Percentiles rank a stretch among this genome's conserved stretches.
These are phyloP conservation scores for Cololabis saira DNA, from an alignment of 2,113 vertebrate genomes.

Conservation along the genomic window DNA sequence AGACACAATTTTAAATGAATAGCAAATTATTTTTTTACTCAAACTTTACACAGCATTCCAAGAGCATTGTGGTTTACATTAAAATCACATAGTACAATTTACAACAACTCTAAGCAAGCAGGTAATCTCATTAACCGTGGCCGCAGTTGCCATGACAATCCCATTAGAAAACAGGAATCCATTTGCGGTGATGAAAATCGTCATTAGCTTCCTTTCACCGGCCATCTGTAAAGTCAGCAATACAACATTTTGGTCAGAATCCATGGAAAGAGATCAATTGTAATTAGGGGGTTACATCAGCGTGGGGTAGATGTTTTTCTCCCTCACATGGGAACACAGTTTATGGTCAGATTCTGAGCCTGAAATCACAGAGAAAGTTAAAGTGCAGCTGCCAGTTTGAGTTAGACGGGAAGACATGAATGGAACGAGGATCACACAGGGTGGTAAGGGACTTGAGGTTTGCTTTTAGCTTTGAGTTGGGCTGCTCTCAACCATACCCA, in stretches of 20 bases:
- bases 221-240: conserved; percentile 38
- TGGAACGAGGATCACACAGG: conserved; percentile 52
- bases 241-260: conserved; percentile 48
- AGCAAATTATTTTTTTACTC: background rate
- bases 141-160: conserved; percentile 31
- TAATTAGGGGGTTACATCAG: conserved; percentile 72
- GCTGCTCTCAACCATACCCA: conserved; percentile 18
- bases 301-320: conserved; percentile 45
- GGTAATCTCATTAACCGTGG: background rate
- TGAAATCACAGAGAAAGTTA: conserved; percentile 58
- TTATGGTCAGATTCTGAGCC: conserved; percentile 59
- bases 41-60: background rate
- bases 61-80: background rate
- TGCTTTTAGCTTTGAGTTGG: conserved; percentile 27
- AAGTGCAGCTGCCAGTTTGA: conserved; percentile 53
- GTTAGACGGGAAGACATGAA: conserved; percentile 42
- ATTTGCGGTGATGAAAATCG: conserved; percentile 13
- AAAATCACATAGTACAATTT: conserved; percentile 9
- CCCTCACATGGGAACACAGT: conserved; percentile 54
- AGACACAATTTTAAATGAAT: no score
- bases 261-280: conserved; percentile 63
- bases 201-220: conserved; percentile 19
- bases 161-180: conserved; percentile 8
- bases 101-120: conserved; percentile 11
- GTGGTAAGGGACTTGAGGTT: conserved; percentile 52